These are phyloP conservation scores for Dendrolimus kikuchii DNA, from an alignment of 1,140 invertebrate species.

Conservation along the genomic window DNA sequence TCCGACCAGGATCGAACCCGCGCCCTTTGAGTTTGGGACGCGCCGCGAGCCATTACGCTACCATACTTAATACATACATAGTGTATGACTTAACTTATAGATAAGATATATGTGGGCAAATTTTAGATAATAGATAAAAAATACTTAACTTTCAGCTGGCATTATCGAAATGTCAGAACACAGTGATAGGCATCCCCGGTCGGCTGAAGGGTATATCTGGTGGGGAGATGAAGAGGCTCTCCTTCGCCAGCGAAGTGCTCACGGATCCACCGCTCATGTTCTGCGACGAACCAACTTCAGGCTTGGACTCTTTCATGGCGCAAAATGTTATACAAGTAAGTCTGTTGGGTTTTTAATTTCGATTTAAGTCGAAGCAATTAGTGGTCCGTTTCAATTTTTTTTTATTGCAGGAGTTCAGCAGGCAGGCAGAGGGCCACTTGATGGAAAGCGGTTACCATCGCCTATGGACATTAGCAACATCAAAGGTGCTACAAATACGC, in stretches of 20 bases:
- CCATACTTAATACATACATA: too few relatives aligned
- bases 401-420: too few relatives aligned
- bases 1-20: too few relatives aligned
- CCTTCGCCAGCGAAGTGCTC: constrained; percentile 95
- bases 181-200: constrained; percentile 90
- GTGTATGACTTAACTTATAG: neutral
- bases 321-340: constrained; percentile 87
- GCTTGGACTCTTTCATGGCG: constrained; percentile 89
- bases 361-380: too few relatives aligned
- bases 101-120: neutral
- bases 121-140: neutral
- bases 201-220: constrained; percentile 94
- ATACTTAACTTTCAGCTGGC: constrained; percentile 73
- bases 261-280: constrained; percentile 96
- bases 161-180: constrained; percentile 89
- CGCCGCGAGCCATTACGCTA: too few relatives aligned
- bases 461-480: too few relatives aligned
- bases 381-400: too few relatives aligned
- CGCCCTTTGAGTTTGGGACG: too few relatives aligned
- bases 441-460: too few relatives aligned
- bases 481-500: too few relatives aligned
- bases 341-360: too few relatives aligned
- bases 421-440: too few relatives aligned
- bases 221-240: constrained; percentile 95
- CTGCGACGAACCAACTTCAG: constrained; percentile 97